Evolutionary conservation across 2,113 vertebrate species (phyloP), one percentile per base, ranked within the genome.

Genomic region (Antidorcas marsupialis): DNA sequence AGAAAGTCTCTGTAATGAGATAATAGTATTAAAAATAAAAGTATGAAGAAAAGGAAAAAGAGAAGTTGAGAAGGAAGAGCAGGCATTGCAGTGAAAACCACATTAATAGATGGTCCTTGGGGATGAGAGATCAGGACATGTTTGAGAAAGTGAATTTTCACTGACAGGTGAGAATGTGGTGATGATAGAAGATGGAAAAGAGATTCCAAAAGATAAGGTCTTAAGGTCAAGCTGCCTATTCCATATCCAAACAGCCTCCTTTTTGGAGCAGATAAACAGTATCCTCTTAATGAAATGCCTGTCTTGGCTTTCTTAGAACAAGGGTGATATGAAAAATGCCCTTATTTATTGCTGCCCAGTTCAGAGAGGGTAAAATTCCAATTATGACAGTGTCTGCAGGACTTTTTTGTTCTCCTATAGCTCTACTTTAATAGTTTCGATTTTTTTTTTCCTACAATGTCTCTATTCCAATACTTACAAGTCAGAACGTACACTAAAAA

Each of bases 381-480:
- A 39, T 2, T 43, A 43, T 6, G 10, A 52, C 12, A 57, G 6
- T 52, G 27, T 95, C n/a, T 52, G 17, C 43, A 47, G n/a, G 12
- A 5, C 23, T 78, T 90, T 85, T 47, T 52, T 87, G 15, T 60
- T 67, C 62, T 52, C 27, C 33, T 76, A 14, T 53, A 79, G 21
- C 7, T 67, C 45, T 78, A 47, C 55, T 92, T 10, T 67, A 78
- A 81, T 89, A 74, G 60, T 89, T 97, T 93, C 86, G 96, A 67
- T 78, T 91, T 79, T 94, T 96, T 96, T 81, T 82, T 94, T 67
- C 10, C 71, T 90, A 83, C 21, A 76, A 5, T 45, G 55, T 94
- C 25, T 95, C 71, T 84, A 64, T 93, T 97, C 57, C 97, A 87
- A 97, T 53, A 74, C 83, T 95, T 90, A 87, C 97, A 97, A 97